phyloP scores from a whole-genome alignment of 2,113 vertebrate species.

The Steatornis caripensis region DNA sequence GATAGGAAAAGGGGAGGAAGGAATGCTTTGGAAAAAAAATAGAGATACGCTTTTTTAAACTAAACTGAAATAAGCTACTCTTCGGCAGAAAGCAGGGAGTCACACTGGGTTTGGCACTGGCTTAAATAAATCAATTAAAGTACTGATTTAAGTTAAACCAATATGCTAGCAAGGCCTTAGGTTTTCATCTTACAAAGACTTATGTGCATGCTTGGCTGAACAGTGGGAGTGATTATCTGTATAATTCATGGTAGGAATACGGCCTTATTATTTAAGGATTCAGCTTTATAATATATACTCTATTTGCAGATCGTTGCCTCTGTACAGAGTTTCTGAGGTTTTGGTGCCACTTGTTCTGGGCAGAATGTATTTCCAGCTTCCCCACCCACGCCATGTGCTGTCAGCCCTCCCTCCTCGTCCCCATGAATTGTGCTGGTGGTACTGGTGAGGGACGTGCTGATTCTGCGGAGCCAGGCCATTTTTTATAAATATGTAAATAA shows the following conservation, averaged over 20 bases:
- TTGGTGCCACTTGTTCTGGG: not conserved
- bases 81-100: not conserved
- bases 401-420: not conserved
- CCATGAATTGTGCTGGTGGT: not conserved
- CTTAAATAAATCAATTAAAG: constrained; percentile 54
- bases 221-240: constrained; percentile 41
- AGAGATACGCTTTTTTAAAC: not conserved
- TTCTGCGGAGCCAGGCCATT: not conserved
- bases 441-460: not conserved
- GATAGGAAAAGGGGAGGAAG: not conserved
- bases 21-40: not conserved
- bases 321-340: not conserved
- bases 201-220: constrained; percentile 39
- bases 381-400: not conserved
- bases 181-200: constrained; percentile 52
- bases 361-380: not conserved
- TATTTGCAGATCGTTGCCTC: not conserved
- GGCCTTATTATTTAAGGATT: constrained; percentile 28
- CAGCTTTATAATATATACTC: not conserved
- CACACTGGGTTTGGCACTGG: not conserved
- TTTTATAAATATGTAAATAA: constrained; percentile 53
- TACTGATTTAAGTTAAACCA: constrained; percentile 50
- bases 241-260: constrained; percentile 29
- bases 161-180: constrained; percentile 41
- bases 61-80: not conserved